Evolutionary conservation across 2,113 vertebrate genomes (phyloP).

Genomic region (Alouatta palliata): DNA sequence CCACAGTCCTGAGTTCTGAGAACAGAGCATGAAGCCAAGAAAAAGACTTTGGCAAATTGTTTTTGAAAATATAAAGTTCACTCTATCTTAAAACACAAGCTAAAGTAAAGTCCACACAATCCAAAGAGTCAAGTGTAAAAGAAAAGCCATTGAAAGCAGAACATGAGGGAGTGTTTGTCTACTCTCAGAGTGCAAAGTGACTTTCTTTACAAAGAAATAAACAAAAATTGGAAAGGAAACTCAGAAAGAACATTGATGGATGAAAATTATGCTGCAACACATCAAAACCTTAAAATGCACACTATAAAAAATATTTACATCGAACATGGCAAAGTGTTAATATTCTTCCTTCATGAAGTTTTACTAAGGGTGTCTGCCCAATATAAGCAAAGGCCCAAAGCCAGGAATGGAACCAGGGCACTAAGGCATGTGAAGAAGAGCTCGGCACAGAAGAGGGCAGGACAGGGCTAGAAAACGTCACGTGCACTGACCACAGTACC

Average conservation of each 20-base stretch:
- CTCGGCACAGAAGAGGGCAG: rapidly evolving
- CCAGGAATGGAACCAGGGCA: neutral
- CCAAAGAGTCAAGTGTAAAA: neutral
- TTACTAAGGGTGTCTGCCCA: neutral
- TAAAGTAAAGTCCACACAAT: neutral
- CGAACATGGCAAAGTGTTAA: too few relatives aligned
- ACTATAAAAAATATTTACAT: neutral
- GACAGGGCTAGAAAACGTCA: neutral
- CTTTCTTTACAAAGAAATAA: neutral
- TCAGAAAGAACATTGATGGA: neutral
- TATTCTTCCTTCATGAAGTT: neutral
- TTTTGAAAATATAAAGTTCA: neutral
- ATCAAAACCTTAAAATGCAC: neutral
- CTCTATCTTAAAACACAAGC: neutral
- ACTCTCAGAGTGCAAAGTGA: neutral
- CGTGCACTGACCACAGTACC: neutral
- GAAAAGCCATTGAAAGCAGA: neutral
- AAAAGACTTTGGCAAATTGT: neutral
- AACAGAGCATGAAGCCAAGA: neutral
- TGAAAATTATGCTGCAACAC: neutral
- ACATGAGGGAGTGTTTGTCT: neutral
- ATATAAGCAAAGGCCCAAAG: neutral
- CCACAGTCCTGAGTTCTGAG: neutral
- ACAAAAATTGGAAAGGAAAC: neutral
- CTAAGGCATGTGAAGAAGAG: neutral